These are phyloP conservation scores for Cyphomyrus plagiostoma DNA, from an alignment of 2,113 vertebrate genomes.

Conservation along the genomic window DNA sequence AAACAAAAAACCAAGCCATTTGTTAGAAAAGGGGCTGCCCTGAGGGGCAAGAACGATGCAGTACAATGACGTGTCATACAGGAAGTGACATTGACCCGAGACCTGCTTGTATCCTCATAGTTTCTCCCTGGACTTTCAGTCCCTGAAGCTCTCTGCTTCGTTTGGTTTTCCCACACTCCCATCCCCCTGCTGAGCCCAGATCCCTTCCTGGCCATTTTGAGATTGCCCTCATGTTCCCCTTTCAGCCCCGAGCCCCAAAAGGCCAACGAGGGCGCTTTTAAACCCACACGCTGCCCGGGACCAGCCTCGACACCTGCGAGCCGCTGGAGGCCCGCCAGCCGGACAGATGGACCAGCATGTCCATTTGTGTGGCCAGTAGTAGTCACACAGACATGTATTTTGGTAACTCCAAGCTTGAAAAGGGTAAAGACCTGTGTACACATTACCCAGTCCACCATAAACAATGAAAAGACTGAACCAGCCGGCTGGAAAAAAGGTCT, in stretches of 20 bases:
- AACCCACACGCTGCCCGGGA: not conserved
- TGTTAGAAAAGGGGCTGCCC: not conserved
- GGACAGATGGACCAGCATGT: not conserved
- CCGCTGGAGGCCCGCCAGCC: not conserved
- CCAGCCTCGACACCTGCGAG: not conserved
- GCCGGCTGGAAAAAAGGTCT: not conserved
- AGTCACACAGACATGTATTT: not conserved
- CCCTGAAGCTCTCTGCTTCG: conserved; percentile 5
- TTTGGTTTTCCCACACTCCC: conserved; percentile 14
- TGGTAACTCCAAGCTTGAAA: not conserved
- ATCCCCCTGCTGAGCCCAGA: not conserved
- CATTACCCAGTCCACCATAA: not conserved
- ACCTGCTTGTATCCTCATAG: conserved; percentile 10
- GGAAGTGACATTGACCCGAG: conserved; percentile 35
- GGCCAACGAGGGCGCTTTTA: not conserved
- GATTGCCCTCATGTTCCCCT: not conserved
- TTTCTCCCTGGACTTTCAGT: conserved; percentile 15
- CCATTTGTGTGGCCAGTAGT: not conserved
- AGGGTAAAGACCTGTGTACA: not conserved
- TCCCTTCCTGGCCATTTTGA: not conserved
- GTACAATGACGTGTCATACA: not conserved
- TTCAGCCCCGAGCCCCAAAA: not conserved
- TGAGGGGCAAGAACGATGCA: not conserved
- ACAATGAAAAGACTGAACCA: not conserved
- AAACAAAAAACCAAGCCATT: not conserved